phyloP scores from a whole-genome alignment of 2,113 vertebrate genomes.

The Thymallus thymallus region DNA sequence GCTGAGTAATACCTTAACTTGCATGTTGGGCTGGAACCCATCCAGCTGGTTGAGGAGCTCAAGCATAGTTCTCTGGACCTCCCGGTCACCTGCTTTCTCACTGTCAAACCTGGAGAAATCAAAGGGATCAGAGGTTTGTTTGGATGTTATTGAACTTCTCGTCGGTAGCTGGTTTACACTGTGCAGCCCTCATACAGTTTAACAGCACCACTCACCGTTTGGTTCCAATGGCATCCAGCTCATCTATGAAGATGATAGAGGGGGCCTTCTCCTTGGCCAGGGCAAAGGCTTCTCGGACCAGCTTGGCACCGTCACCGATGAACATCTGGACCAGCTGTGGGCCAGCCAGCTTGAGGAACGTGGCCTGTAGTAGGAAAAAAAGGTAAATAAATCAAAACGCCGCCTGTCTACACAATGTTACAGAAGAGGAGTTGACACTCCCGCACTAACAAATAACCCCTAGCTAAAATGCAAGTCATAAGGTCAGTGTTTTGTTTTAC shows the following conservation, averaged over 20 bases:
- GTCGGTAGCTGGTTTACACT: neutral
- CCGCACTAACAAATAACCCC: too few relatives aligned
- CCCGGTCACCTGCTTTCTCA: conserved; percentile 95
- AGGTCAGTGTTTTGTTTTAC: conserved; percentile 54
- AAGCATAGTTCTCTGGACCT: conserved; percentile 98
- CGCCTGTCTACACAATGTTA: neutral
- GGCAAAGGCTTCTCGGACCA: conserved; percentile 97
- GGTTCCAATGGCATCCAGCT: conserved; percentile 96
- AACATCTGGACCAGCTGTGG: conserved; percentile 99
- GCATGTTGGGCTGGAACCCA: conserved; percentile 98
- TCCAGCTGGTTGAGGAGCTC: conserved; percentile 97
- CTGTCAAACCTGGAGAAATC: conserved; percentile 85
- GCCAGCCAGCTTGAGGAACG: conserved; percentile 94
- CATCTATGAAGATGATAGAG: conserved; percentile 98
- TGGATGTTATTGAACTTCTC: neutral
- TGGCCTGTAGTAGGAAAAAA: conserved; percentile 73
- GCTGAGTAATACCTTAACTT: conserved; percentile 85
- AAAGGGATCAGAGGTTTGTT: neutral
- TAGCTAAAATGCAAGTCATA: neutral
- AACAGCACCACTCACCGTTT: conserved; percentile 76
- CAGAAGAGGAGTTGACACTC: too few relatives aligned
- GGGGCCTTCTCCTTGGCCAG: conserved; percentile 97
- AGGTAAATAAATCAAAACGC: neutral
- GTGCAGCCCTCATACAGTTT: too few relatives aligned
- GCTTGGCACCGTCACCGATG: conserved; percentile 95